These are phyloP conservation scores for Heliornis fulica DNA, from an alignment of 2,113 vertebrate genomes.

Conservation along the genomic window DNA sequence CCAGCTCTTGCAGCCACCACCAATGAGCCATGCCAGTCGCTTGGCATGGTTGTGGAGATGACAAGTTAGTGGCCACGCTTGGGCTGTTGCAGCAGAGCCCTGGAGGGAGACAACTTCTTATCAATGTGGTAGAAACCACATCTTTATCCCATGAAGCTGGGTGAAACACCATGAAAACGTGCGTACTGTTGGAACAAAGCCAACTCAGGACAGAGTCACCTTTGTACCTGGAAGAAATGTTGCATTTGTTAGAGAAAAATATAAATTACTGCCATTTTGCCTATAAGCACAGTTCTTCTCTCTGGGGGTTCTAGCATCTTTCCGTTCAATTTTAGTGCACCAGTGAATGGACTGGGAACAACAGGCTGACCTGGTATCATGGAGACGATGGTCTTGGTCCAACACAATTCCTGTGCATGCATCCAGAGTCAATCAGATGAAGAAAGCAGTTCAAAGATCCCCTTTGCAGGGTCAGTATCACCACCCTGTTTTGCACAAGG, in stretches of 20 bases:
- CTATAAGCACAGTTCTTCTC: not conserved
- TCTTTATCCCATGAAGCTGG: not conserved
- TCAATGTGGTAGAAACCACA: not conserved
- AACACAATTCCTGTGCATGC: not conserved
- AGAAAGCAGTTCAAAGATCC: not conserved
- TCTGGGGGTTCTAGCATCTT: not conserved
- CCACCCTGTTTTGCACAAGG: not conserved
- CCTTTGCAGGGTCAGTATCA: not conserved
- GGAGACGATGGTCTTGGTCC: not conserved
- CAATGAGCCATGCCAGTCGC: fast-evolving
- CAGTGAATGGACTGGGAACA: not conserved
- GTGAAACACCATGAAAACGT: not conserved
- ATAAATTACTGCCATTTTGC: not conserved
- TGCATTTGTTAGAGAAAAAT: not conserved
- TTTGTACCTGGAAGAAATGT: not conserved
- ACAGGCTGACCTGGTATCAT: not conserved
- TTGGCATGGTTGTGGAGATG: not conserved
- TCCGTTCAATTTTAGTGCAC: not conserved
- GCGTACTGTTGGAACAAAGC: not conserved
- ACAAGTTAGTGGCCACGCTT: not conserved
- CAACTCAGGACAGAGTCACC: not conserved
- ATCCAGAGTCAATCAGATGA: not conserved
- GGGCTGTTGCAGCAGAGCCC: not conserved
- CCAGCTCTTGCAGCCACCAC: not conserved
- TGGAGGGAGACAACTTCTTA: not conserved